phyloP scores from a whole-genome alignment of 2,113 vertebrate genomes.

The Thermophis baileyi region DNA sequence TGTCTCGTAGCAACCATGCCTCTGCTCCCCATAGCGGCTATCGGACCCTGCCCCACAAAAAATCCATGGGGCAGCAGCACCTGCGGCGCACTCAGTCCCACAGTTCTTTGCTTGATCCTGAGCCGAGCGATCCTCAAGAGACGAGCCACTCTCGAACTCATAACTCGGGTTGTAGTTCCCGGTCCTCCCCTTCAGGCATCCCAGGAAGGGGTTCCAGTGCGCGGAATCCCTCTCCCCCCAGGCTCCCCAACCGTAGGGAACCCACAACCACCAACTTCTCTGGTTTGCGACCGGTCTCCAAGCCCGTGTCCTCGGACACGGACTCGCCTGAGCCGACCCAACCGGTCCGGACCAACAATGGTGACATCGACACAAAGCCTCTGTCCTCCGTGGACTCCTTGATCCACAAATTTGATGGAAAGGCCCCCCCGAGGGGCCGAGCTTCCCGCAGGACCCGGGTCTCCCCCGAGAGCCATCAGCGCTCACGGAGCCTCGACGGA shows the following conservation, averaged over 20 bases:
- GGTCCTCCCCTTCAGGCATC: slow-evolving; percentile 50
- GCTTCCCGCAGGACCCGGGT: slow-evolving; percentile 56
- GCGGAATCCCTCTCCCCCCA: slow-evolving; percentile 37
- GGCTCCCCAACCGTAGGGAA: slow-evolving; percentile 36
- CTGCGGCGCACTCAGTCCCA: slow-evolving; percentile 83
- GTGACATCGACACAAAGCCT: slow-evolving; percentile 79
- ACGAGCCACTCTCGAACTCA: accelerated
- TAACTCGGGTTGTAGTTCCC: slow-evolving; percentile 31
- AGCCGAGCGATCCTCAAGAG: accelerated
- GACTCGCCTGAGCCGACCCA: neutral
- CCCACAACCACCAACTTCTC: slow-evolving; percentile 14
- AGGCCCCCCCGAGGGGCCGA: slow-evolving; percentile 55
- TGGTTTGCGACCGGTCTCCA: accelerated
- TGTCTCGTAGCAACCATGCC: slow-evolving; percentile 10
- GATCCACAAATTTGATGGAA: slow-evolving; percentile 75
- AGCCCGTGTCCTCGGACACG: neutral
- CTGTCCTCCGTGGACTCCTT: slow-evolving; percentile 73
- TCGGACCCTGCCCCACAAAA: neutral
- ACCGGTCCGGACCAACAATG: accelerated
- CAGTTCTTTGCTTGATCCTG: slow-evolving; percentile 73
- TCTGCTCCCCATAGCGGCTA: neutral
- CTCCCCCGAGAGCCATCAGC: slow-evolving; percentile 68
- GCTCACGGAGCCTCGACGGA: slow-evolving; percentile 71
- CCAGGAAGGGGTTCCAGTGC: slow-evolving; percentile 44
- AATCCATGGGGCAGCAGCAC: slow-evolving; percentile 27